Evolutionary conservation across 2,113 vertebrate genomes (phyloP).

Genomic region (Artemisiospiza belli): DNA sequence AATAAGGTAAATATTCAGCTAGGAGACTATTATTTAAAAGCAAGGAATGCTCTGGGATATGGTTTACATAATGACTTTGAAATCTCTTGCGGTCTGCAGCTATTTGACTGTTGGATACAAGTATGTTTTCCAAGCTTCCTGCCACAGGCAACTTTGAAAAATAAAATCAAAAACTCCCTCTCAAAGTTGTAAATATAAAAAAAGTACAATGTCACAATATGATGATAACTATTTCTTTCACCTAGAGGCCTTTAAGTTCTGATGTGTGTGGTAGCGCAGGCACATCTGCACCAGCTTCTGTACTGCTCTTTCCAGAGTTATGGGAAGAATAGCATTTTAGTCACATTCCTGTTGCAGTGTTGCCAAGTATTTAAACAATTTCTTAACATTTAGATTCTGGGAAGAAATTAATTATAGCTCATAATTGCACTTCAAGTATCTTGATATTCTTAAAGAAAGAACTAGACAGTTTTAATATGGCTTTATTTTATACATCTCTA

Average conservation of each 20-base stretch:
- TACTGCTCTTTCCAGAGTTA: neutral
- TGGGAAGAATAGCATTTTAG: neutral
- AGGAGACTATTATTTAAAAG: neutral
- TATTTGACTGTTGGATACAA: neutral
- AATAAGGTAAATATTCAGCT: neutral
- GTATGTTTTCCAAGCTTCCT: neutral
- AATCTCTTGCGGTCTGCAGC: neutral
- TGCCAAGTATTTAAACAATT: neutral
- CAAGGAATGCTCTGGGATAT: neutral
- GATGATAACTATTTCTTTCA: neutral
- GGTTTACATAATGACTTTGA: neutral
- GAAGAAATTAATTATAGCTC: neutral
- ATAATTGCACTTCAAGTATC: neutral
- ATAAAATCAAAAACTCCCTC: neutral
- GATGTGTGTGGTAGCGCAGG: neutral
- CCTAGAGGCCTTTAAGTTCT: neutral
- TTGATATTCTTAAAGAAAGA: neutral
- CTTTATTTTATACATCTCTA: neutral
- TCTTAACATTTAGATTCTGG: neutral
- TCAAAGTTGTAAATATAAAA: neutral
- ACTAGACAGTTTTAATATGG: neutral
- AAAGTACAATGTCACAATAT: neutral
- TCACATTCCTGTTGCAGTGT: neutral
- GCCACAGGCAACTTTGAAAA: neutral
- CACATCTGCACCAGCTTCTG: neutral